Evolutionary conservation across 2,888 invertebrate species (phyloP), one percentile per base, ranked within the genome.

Genomic region (Ganaspis brasiliensis): DNA sequence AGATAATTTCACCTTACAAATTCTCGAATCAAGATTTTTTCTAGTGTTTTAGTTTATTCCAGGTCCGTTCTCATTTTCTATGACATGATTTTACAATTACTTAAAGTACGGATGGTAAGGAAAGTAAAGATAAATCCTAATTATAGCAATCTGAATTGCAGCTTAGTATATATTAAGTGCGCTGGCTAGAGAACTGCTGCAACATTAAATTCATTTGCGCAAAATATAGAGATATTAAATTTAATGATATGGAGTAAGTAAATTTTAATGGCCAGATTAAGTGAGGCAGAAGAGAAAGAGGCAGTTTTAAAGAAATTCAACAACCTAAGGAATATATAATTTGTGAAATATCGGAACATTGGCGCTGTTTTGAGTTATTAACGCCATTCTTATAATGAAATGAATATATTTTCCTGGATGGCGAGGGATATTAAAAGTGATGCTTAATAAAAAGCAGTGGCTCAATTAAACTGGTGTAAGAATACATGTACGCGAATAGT

Each of bases 401-500:
- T 61, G 37, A 61, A 19, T 61, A 16, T 19, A 35, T 63, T 63
- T 63, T 19, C 1, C 1, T 10, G 12, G 12, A 40, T 21, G 19
- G 21, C 3, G 37, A 16, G 9, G 9, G 19, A 2, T 2, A 2
- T 19, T 52, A 19, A 40, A 40, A 40, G 12, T 12, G 12, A 12
- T 40, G 40, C 12, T 40, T 8, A 12, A 10, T 0, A 59, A 59
- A 35, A 35, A 57, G 14, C 8, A 10, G 16, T 63, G 52, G 70
- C 72, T 80, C 80, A 80, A 83, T 84, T 83, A 84, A 82, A 82
- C 75, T 75, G 77, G 67, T 55, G 78, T 75, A 72, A 57, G 74
- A 45, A 49, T 61, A 12, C 40, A 56, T 63, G 31, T 56, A 76
- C 76, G 75, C 72, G 75, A 78, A 59, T 77, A 79, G 49, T 79